Base-by-base conservation (phyloP, 2,113 vertebrate species). In the Lepus timidus region DNA sequence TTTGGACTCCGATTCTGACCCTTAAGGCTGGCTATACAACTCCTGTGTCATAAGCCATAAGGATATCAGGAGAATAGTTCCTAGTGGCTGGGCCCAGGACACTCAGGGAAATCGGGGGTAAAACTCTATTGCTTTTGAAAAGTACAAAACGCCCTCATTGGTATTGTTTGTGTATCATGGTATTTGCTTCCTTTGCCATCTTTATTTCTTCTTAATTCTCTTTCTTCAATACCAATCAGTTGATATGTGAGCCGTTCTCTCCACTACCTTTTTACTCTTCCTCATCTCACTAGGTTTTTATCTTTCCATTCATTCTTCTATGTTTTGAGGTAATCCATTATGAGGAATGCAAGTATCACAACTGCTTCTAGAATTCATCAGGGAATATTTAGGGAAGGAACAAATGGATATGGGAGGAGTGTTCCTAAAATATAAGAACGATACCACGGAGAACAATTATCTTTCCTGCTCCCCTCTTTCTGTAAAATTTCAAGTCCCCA, bases 351-450 rank as follows among this genome's bases (percentile, higher is more conserved):
- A 65, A 64, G 25, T 8, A 36, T 31, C 14, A 23, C 67, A 16
- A 49, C 73, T 76, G 61, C 10, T 80, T 80, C 67, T 31, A 49
- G 73, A 82, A 64, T 33, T 70, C 70, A 76, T 22, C 25, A 83
- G 52, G 49, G 27, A 36, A 91, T 80, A 76, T 81, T 49, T 76
- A 73, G 39, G 75, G 93, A 83, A 93, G 29, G 49, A 81, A 61
- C 73, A 9, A 31, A 58, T 23, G n/a, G 2, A 71, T 16, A 13
- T 62, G n/a, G 23, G 82, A 92, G 16, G 1, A 4, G 6, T 12
- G 58, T 36, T 64, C 31, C 61, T 65, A 39, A 92, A 91, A 55
- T 64, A 70, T 65, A 65, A 96, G 44, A 70, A 2, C 2, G 70
- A 36, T 7, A 27, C 6, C 27, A 88, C n/a, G 3, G 62, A 86